These are phyloP conservation scores for Hiodon tergisus DNA, from an alignment of 2,113 vertebrate species.

Conservation along the genomic window DNA sequence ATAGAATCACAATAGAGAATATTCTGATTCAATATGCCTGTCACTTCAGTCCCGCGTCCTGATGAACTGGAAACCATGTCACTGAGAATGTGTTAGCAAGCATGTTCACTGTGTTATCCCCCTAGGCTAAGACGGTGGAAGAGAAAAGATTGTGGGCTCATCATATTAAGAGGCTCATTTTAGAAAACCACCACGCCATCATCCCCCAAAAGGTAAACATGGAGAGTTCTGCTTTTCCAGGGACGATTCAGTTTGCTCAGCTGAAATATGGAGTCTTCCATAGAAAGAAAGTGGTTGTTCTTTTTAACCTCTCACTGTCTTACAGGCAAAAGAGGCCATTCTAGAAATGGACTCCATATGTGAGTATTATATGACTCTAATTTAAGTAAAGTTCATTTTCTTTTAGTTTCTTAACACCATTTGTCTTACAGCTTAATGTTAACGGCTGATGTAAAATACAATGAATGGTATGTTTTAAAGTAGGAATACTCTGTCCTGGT, in stretches of 20 bases:
- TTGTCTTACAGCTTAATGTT: too few relatives aligned
- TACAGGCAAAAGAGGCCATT: constrained; percentile 83
- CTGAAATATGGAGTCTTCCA: background rate
- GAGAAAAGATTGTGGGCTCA: constrained; percentile 89
- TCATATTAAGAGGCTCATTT: constrained; percentile 91
- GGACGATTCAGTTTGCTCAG: background rate
- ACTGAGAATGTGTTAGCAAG: background rate
- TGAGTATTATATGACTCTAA: constrained; percentile 60
- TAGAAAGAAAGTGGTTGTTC: background rate
- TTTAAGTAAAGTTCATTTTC: too few relatives aligned
- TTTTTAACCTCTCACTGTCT: constrained; percentile 22
- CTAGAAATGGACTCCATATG: constrained; percentile 83
- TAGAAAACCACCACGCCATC: constrained; percentile 89
- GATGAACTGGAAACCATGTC: too few relatives aligned
- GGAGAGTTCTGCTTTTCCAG: background rate
- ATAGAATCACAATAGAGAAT: too few relatives aligned
- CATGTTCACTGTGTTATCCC: background rate
- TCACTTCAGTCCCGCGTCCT: too few relatives aligned
- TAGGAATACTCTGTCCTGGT: too few relatives aligned
- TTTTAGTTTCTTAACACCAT: too few relatives aligned
- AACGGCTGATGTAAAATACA: too few relatives aligned
- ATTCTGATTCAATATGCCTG: background rate
- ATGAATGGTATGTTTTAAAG: too few relatives aligned
- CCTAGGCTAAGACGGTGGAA: constrained; percentile 79
- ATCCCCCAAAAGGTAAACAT: constrained; percentile 80